These are phyloP conservation scores for Lamprotornis superbus DNA, from an alignment of 2,113 vertebrate genomes.

Conservation along the genomic window DNA sequence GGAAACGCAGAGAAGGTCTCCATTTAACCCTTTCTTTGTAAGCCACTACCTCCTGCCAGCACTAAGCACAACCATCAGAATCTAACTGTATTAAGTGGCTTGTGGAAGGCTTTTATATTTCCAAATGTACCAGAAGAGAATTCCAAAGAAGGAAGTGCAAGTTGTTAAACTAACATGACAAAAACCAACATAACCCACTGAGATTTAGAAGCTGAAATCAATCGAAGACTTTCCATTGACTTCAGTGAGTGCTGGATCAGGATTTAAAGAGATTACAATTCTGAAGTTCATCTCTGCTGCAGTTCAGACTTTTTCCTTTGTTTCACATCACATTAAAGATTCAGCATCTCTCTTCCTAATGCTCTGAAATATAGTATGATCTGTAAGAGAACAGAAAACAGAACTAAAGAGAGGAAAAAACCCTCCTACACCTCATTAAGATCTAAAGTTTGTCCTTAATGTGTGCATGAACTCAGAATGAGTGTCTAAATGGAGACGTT, in stretches of 20 bases:
- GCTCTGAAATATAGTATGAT: slow-evolving; percentile 23
- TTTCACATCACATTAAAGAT: slow-evolving; percentile 45
- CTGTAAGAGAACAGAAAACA: slow-evolving; percentile 3
- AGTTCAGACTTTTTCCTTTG: neutral
- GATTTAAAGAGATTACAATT: slow-evolving; percentile 16
- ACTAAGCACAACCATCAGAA: neutral
- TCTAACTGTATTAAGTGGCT: neutral
- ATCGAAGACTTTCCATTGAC: slow-evolving; percentile 20
- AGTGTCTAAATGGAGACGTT: slow-evolving; percentile 56
- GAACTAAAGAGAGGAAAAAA: neutral
- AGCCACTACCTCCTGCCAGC: neutral
- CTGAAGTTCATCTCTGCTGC: neutral
- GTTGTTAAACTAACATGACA: slow-evolving; percentile 37
- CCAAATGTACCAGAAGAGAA: neutral
- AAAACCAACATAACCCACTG: slow-evolving; percentile 49
- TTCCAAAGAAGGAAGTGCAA: neutral
- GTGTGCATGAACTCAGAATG: slow-evolving; percentile 50
- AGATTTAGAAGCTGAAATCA: slow-evolving; percentile 52
- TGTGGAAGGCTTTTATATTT: neutral
- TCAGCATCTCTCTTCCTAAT: slow-evolving; percentile 3
- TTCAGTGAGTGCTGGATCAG: neutral
- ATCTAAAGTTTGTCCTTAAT: slow-evolving; percentile 53
- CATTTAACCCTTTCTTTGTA: neutral
- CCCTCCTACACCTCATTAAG: slow-evolving; percentile 51
- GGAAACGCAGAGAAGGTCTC: neutral